Conservation (phyloP, 2,113 vertebrate species). For the Agapornis roseicollis region DNA sequence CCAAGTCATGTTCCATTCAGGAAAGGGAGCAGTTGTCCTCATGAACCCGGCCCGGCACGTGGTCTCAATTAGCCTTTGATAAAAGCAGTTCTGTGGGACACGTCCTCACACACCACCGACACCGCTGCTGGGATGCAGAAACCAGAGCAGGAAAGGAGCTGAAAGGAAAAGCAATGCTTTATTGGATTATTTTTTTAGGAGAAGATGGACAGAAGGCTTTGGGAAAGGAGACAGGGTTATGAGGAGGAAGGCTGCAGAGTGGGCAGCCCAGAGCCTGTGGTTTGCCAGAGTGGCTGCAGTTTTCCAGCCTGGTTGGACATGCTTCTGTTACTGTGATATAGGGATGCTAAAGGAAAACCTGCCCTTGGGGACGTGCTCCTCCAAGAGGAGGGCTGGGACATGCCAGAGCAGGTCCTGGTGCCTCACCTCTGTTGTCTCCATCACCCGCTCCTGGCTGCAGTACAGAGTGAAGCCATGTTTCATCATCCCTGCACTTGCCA, state of each 20-base stretch:
- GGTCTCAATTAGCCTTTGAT: neutral
- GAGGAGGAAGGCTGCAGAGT: neutral
- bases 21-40: neutral
- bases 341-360: neutral
- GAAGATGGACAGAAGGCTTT: neutral
- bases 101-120: neutral
- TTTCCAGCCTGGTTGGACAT: neutral
- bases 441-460: neutral
- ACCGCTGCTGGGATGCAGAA: neutral
- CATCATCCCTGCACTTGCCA: neutral
- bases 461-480: fast-evolving
- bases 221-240: neutral
- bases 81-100: neutral
- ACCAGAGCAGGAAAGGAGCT: neutral
- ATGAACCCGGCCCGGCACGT: neutral
- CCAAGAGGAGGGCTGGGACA: neutral
- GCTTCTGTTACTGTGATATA: neutral
- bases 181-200: neutral
- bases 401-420: neutral
- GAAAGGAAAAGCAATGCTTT: neutral
- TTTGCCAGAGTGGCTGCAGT: neutral
- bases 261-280: neutral
- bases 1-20: neutral
- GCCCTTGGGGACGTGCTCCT: neutral
- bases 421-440: neutral